Evolutionary conservation across 2,797 vertebrate species (phyloP).

Genomic region (Pygocentrus nattereri): DNA sequence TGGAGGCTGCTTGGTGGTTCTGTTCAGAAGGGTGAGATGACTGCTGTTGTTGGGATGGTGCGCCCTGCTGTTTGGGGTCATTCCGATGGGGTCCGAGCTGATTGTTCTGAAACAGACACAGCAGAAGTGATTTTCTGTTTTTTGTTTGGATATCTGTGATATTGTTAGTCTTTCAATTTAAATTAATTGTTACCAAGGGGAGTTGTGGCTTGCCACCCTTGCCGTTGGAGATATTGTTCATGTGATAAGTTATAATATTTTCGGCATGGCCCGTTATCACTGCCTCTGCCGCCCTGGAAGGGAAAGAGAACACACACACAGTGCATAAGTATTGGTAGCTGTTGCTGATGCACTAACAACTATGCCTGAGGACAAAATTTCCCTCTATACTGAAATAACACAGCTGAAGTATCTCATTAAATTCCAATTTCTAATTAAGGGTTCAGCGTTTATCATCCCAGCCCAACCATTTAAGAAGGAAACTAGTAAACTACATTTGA

Average conservation of each 20-base stretch:
- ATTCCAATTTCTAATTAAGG: slow-evolving; percentile 28
- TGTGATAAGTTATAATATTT: slow-evolving; percentile 97
- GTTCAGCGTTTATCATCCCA: slow-evolving; percentile 1
- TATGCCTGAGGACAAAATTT: slow-evolving; percentile 23
- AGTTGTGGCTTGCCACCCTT: slow-evolving; percentile 93
- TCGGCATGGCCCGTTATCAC: slow-evolving; percentile 97
- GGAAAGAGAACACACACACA: slow-evolving; percentile 59
- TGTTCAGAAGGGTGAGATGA: slow-evolving; percentile 84
- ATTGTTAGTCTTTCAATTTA: background rate
- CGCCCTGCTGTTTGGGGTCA: slow-evolving; percentile 84
- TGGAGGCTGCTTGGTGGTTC: slow-evolving; percentile 91
- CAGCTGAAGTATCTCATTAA: slow-evolving; percentile 13
- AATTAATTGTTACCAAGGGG: slow-evolving; percentile 84
- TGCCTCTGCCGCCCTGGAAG: slow-evolving; percentile 94
- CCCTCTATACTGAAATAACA: slow-evolving; percentile 18
- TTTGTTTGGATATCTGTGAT: background rate
- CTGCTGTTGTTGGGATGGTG: slow-evolving; percentile 81
- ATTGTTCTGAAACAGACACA: slow-evolving; percentile 86
- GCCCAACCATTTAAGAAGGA: slow-evolving; percentile 25
- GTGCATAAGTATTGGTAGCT: background rate
- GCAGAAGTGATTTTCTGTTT: background rate
- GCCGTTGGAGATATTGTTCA: slow-evolving; percentile 98
- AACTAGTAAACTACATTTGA: slow-evolving; percentile 23
- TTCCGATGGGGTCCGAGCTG: slow-evolving; percentile 87
- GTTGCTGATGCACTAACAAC: slow-evolving; percentile 18